Evolutionary conservation across 2,888 invertebrate species (phyloP), one percentile per base, ranked within the genome.

Genomic region (Epinotia ramella): DNA sequence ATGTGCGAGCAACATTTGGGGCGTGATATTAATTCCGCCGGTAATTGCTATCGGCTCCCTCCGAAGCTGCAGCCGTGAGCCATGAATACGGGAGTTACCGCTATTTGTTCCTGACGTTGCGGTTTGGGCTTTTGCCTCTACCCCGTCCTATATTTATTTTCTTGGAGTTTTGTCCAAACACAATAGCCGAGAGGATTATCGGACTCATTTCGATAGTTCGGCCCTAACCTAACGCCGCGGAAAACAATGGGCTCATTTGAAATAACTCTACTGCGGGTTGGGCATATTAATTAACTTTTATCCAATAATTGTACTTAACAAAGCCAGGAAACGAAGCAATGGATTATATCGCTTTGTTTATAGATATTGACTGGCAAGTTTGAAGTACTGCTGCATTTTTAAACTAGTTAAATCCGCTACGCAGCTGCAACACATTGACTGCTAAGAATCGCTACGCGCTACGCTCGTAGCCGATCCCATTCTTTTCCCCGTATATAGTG

Each of bases 41-140:
- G 94, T 94, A 94, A 94, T 94, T 94, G 94, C 94, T 92, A 94
- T 94, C 93, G 94, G 93, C 89, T 91, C 87, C 91, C 87, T 91
- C 89, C 88, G 87, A 84, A 90, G 90, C 91, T 92, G 93, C 92
- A 93, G 91, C 92, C 93, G 88, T 91, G 91, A 91, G 89, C 92
- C 91, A 94, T 94, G 94, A 94, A 94, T 93, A 93, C 91, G 89
- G 92, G 93, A 93, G 92, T 92, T 93, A 93, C 93, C 91, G 93
- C 93, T 93, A 93, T 94, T 93, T 93, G 94, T 93, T 93, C 90
- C 91, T 93, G 93, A 93, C 93, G 88, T 89, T 92, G 93, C 90
- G 94, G 94, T 91, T 92, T 92, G 89, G 91, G 92, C 91, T 89
- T 91, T 89, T 90, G 89, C 91, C 89, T 89, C 89, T 84, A 84